Conservation (phyloP, 1,140 invertebrate species). For the Glomeris maerens region DNA sequence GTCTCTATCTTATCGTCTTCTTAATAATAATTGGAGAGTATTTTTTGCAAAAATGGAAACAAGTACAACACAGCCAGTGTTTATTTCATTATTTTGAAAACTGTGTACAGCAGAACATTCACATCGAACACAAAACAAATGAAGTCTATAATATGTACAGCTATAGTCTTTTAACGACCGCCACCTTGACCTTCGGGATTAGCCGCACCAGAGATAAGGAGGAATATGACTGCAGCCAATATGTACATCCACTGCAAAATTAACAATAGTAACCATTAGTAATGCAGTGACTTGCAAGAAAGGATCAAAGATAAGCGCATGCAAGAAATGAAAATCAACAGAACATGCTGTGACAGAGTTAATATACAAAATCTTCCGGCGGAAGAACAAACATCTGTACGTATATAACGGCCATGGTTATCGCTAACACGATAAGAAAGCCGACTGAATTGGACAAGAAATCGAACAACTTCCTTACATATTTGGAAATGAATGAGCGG, state of each 20-base stretch:
- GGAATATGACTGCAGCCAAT: slow-evolving; percentile 66
- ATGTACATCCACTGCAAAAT: slow-evolving; percentile 88
- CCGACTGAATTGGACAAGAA: too few species aligned
- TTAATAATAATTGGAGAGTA: too few species aligned
- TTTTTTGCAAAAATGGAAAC: too few species aligned
- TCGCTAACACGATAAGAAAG: slow-evolving; percentile 12
- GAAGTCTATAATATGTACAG: background rate
- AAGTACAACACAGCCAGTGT: background rate
- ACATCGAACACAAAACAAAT: background rate
- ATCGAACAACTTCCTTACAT: slow-evolving; percentile 53
- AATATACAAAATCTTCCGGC: too few species aligned
- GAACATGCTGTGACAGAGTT: too few species aligned
- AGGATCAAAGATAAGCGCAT: too few species aligned
- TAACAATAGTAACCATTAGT: too few species aligned
- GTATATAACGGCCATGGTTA: too few species aligned
- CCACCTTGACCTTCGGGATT: slow-evolving; percentile 52
- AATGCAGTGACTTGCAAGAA: too few species aligned
- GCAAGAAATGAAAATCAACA: too few species aligned
- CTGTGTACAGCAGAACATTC: background rate
- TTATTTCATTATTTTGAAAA: background rate
- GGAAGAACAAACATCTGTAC: too few species aligned
- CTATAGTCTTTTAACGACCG: slow-evolving; percentile 1
- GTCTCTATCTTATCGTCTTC: too few species aligned
- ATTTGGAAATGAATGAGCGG: slow-evolving; percentile 88
- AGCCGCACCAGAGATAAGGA: slow-evolving; percentile 65